Percentiles rank a stretch among this genome's conserved stretches.
phyloP scores from a whole-genome alignment of 2,113 vertebrate species.

The Oncorhynchus kisutch region DNA sequence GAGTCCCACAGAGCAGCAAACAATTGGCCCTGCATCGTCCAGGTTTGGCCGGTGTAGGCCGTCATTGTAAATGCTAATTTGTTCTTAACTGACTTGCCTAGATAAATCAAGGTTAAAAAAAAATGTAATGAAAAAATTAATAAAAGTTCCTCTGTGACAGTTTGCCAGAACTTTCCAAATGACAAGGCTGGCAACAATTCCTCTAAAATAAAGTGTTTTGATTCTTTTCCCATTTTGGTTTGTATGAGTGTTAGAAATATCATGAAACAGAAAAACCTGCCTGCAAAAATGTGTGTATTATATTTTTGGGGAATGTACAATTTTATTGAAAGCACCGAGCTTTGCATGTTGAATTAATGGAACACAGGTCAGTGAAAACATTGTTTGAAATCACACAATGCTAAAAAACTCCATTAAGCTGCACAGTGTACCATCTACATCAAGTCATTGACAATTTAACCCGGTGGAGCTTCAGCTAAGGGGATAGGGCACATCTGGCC shows the following conservation, averaged over 20 bases:
- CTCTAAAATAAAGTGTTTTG: conserved; percentile 2
- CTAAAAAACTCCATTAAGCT: not conserved
- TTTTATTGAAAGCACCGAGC: not conserved
- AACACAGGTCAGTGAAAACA: not conserved
- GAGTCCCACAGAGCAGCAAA: too few relatives aligned
- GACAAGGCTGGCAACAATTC: conserved; percentile 37
- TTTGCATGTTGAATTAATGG: not conserved
- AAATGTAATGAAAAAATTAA: too few relatives aligned
- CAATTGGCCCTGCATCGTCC: too few relatives aligned
- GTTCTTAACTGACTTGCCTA: too few relatives aligned
- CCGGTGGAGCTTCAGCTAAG: not conserved
- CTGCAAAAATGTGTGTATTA: not conserved
- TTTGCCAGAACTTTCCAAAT: conserved; percentile 64
- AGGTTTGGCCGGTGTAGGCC: too few relatives aligned
- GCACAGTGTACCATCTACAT: not conserved
- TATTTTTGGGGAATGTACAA: not conserved
- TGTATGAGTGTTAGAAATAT: conserved; percentile 14
- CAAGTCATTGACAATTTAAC: too few relatives aligned
- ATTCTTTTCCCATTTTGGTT: conserved; percentile 26
- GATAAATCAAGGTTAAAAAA: too few relatives aligned
- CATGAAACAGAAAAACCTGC: conserved; percentile 5
- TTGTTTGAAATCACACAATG: not conserved
- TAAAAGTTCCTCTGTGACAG: conserved; percentile 31
- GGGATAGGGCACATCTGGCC: not conserved
- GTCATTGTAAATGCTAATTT: too few relatives aligned